These are phyloP conservation scores for Andrena flavipes DNA, from an alignment of 2,888 invertebrate species.

Conservation along the genomic window DNA sequence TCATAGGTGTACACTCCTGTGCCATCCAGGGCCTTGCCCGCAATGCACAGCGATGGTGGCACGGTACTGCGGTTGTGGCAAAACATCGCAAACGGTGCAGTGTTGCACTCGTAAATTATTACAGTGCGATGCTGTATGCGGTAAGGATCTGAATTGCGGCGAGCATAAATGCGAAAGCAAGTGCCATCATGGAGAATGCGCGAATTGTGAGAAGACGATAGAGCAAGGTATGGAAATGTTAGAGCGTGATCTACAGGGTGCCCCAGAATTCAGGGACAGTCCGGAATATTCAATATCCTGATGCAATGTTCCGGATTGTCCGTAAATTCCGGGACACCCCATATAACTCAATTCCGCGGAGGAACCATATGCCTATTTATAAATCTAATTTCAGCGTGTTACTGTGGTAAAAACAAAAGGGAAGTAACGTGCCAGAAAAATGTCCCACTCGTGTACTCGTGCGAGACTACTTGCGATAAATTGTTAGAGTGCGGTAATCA, in stretches of 20 bases:
- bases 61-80: conserved; percentile 92
- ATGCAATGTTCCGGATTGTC: not conserved
- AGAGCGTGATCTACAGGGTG: not conserved
- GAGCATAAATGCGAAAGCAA: conserved; percentile 90
- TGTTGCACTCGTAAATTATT: conserved; percentile 91
- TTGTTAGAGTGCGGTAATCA: conserved; percentile 90
- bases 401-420: conserved; percentile 88
- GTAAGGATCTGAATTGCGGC: conserved; percentile 91
- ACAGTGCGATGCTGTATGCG: conserved; percentile 91
- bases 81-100: conserved; percentile 88
- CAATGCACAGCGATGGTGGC: conserved; percentile 92
- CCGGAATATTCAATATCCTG: not conserved
- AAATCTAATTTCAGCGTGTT: conserved; percentile 86
- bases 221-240: conserved; percentile 86
- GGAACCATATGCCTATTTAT: not conserved
- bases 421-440: conserved; percentile 87
- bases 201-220: conserved; percentile 88
- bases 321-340: not conserved
- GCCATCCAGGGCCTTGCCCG: conserved; percentile 97
- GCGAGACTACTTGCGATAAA: conserved; percentile 88
- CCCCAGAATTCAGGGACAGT: not conserved
- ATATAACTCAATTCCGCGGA: not conserved
- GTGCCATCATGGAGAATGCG: conserved; percentile 94
- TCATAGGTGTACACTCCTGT: conserved; percentile 89
- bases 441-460: conserved; percentile 85